These are phyloP conservation scores for Callyntrura sp. DNA, from an alignment of 2,888 invertebrate species.

Conservation along the genomic window DNA sequence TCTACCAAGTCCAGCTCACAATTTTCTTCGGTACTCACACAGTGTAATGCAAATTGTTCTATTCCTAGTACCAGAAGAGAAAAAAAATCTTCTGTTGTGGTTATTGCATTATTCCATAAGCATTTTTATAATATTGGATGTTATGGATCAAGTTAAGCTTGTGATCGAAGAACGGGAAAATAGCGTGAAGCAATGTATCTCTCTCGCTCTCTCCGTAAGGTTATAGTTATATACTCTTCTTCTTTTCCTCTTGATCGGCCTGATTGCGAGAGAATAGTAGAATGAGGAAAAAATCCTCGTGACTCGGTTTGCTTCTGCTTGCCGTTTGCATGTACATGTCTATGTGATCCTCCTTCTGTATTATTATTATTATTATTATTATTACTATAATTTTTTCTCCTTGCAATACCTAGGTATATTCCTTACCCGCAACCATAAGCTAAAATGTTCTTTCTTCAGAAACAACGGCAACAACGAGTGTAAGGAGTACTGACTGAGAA, in stretches of 20 bases:
- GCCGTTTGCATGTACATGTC: not conserved
- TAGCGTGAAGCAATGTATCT: slow-evolving; percentile 8
- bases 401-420: not conserved
- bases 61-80: not conserved
- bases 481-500: not conserved
- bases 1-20: not conserved
- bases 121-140: slow-evolving; percentile 3
- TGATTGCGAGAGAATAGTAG: not conserved
- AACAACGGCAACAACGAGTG: not conserved
- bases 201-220: not conserved
- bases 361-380: not conserved
- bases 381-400: not conserved
- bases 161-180: not conserved
- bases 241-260: not conserved
- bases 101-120: not conserved
- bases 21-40: too few relatives aligned
- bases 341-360: not conserved
- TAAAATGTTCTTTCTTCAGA: not conserved
- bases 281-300: slow-evolving; percentile 61
- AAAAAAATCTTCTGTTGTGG: not conserved
- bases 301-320: slow-evolving; percentile 45
- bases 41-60: too few relatives aligned
- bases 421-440: too few relatives aligned
- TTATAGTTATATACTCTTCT: not conserved
- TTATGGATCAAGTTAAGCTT: not conserved